A percentile compares a stretch with the other conserved stretches of the same genome.
These are phyloP conservation scores for Myotis pilosus DNA, from an alignment of 2,797 vertebrate genomes.

Conservation along the genomic window DNA sequence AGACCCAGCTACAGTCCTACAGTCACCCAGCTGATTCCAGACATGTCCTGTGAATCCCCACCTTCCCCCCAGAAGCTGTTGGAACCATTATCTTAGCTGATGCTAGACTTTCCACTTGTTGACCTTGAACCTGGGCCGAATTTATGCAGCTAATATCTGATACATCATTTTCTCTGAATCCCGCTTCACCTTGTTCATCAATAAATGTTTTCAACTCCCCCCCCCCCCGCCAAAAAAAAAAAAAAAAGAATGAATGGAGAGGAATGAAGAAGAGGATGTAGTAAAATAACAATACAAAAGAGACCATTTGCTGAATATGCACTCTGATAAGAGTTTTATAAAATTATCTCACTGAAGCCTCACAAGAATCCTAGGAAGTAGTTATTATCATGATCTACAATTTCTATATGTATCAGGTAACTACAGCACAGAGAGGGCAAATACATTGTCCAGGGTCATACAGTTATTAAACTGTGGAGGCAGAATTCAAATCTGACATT, in stretches of 20 bases:
- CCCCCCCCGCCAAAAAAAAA: too few species aligned
- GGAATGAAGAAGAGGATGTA: background rate
- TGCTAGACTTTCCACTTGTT: background rate
- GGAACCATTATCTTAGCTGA: background rate
- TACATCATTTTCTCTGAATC: fast-evolving
- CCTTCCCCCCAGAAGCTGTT: background rate
- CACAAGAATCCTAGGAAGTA: background rate
- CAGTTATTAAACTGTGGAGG: background rate
- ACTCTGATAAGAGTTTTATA: background rate
- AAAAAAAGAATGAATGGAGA: background rate
- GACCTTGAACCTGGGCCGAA: background rate
- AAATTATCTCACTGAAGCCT: background rate
- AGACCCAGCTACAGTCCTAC: background rate
- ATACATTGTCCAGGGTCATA: background rate
- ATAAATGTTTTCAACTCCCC: background rate
- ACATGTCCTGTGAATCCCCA: background rate
- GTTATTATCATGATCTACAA: background rate
- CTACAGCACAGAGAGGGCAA: background rate
- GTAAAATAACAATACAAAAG: background rate
- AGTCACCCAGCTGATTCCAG: background rate
- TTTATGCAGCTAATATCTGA: background rate
- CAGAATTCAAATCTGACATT: background rate
- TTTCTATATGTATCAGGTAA: background rate
- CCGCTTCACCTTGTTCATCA: background rate
- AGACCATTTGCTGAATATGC: background rate